Conservation (phyloP, 2,113 vertebrate species). For the Pelecanus crispus region DNA sequence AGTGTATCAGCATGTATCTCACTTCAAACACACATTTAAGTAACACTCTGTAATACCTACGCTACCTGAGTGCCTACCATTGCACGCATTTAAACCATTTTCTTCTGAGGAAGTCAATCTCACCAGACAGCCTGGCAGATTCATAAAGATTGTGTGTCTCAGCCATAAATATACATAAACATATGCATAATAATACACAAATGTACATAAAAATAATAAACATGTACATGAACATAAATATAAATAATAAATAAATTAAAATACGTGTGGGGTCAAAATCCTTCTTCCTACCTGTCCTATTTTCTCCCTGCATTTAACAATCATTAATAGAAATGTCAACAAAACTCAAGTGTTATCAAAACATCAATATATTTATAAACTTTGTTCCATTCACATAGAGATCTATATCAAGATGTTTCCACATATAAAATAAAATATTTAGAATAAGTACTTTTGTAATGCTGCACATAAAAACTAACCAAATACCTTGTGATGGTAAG, state of each 20-base stretch:
- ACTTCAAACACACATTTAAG: background rate
- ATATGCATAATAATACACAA: background rate
- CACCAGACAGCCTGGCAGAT: background rate
- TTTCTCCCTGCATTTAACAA: background rate
- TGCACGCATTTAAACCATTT: rapidly evolving
- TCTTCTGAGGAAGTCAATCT: background rate
- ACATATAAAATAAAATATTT: background rate
- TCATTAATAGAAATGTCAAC: background rate
- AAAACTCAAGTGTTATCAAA: background rate
- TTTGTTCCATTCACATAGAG: background rate
- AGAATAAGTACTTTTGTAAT: background rate
- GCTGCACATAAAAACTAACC: background rate
- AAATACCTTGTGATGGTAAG: constrained; percentile 41
- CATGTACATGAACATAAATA: background rate
- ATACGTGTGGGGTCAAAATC: background rate
- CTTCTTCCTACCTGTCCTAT: background rate
- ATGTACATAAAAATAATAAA: background rate
- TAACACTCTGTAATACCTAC: background rate
- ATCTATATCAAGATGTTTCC: background rate
- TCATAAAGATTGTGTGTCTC: background rate
- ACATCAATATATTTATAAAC: background rate
- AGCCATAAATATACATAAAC: background rate
- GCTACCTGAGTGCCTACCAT: too few species aligned
- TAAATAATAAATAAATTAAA: background rate
- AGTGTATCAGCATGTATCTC: background rate